phyloP scores from a whole-genome alignment of 1,140 invertebrate genomes.

The Steinernema khuongi region DNA sequence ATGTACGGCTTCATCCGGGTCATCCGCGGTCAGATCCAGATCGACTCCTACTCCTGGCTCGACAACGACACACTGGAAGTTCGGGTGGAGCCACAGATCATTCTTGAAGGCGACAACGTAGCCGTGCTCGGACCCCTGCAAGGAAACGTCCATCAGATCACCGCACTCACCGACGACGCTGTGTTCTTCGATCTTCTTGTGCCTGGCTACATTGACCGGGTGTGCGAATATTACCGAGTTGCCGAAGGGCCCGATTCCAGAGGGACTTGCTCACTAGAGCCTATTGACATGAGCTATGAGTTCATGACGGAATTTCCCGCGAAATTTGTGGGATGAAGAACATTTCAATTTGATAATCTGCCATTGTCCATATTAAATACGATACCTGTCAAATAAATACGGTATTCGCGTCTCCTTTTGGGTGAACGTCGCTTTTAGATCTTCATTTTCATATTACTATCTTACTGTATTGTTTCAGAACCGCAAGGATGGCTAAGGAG shows the following conservation, averaged over 20 bases:
- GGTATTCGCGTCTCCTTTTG: no score
- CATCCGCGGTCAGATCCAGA: neutral
- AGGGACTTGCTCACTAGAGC: neutral
- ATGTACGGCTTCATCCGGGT: slow-evolving; percentile 2
- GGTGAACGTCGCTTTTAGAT: no score
- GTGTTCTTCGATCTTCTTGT: neutral
- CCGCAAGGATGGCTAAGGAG: no score
- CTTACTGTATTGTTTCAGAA: no score
- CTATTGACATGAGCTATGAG: neutral
- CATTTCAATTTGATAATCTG: no score
- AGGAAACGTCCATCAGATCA: neutral
- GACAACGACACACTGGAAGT: neutral
- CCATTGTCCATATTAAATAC: no score
- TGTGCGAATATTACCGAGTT: neutral
- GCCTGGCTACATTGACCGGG: neutral
- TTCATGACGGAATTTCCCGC: neutral
- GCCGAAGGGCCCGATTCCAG: neutral
- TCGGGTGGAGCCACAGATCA: neutral
- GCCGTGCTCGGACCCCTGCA: neutral
- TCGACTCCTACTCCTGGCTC: neutral
- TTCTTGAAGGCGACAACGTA: neutral
- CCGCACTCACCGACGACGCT: neutral
- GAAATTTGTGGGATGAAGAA: no score
- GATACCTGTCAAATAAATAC: no score
- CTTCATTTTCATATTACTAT: no score